Conservation (phyloP, 2,113 vertebrate species). For the Phyllostomus discolor region DNA sequence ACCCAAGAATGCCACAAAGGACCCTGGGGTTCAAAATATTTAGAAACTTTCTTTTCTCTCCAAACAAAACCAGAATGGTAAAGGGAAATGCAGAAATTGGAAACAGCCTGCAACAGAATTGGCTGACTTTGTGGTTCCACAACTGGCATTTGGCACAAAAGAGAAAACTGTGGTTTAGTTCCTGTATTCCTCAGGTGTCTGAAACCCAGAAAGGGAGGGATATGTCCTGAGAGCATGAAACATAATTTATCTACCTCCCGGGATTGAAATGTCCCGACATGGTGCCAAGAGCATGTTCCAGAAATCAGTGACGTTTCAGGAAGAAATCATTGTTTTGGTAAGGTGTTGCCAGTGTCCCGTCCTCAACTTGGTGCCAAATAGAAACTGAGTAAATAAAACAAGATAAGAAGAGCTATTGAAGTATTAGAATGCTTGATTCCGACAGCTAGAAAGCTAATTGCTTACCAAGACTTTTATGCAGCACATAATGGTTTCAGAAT, state of each 20-base stretch:
- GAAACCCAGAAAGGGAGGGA: not conserved
- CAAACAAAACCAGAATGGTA: constrained; percentile 48
- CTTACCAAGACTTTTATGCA: not conserved
- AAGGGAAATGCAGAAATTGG: constrained; percentile 38
- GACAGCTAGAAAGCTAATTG: not conserved
- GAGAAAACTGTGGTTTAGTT: not conserved
- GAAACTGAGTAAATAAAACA: constrained; percentile 33
- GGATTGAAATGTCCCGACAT: not conserved
- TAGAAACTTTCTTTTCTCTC: constrained; percentile 50
- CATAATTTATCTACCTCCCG: not conserved
- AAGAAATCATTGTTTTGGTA: constrained; percentile 46
- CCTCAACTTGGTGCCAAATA: constrained; percentile 43
- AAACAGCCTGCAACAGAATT: not conserved
- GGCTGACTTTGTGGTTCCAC: not conserved
- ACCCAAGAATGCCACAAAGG: constrained; percentile 49
- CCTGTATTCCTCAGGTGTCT: constrained; percentile 18
- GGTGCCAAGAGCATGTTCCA: constrained; percentile 55
- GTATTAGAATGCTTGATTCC: not conserved
- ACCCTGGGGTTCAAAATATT: constrained; percentile 48
- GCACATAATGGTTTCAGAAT: not conserved
- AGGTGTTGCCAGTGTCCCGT: constrained; percentile 50
- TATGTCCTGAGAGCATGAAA: not conserved
- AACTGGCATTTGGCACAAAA: not conserved
- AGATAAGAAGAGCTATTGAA: not conserved
- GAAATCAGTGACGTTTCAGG: constrained; percentile 49